phyloP scores from a whole-genome alignment of 2,113 vertebrate species.

The Ochotona curzoniae region DNA sequence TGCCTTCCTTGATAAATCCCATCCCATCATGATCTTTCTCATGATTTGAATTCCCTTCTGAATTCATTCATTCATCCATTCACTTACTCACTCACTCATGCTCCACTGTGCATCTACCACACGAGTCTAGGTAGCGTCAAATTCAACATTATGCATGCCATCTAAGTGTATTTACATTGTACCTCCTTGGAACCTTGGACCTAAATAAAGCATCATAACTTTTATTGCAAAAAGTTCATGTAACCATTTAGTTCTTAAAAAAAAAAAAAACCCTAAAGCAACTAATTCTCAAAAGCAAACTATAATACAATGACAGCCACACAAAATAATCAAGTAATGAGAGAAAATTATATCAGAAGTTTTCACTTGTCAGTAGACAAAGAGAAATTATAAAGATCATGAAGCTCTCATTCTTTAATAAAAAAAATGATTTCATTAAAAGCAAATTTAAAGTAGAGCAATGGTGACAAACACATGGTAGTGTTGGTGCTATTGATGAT shows the following conservation, averaged over 20 bases:
- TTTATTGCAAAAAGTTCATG: constrained; percentile 41
- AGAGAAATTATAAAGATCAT: constrained; percentile 8
- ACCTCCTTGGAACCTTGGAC: background rate
- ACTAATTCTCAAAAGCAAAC: constrained; percentile 47
- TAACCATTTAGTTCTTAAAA: constrained; percentile 44
- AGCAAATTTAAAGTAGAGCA: background rate
- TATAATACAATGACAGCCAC: background rate
- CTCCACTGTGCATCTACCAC: background rate
- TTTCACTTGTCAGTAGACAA: constrained; percentile 15
- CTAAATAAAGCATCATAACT: constrained; percentile 31
- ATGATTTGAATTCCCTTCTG: constrained; percentile 12
- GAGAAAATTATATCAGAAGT: constrained; percentile 56
- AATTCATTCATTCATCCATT: constrained; percentile 61
- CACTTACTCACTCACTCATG: constrained; percentile 28
- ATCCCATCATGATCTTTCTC: background rate
- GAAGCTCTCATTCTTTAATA: constrained; percentile 45
- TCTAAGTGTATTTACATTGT: constrained; percentile 24
- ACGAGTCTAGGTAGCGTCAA: background rate
- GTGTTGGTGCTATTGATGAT: background rate
- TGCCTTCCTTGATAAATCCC: constrained; percentile 38
- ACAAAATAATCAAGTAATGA: constrained; percentile 53
- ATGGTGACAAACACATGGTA: background rate
- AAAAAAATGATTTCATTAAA: background rate
- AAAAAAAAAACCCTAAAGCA: constrained; percentile 64
- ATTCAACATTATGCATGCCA: background rate